Evolutionary conservation across 2,113 vertebrate genomes (phyloP).

Genomic region (Macrotus californicus): DNA sequence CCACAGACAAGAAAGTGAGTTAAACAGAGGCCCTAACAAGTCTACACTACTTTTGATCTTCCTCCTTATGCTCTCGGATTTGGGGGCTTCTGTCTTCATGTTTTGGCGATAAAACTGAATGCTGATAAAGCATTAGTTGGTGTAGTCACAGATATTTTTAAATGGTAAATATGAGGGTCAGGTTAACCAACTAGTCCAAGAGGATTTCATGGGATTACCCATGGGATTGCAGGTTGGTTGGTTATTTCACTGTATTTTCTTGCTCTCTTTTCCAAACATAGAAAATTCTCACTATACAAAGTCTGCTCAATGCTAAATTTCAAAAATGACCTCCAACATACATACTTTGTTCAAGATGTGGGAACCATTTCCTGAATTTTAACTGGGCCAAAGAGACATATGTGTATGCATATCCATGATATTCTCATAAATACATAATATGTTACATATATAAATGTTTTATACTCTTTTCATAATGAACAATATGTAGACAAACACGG

Average conservation of each 20-base stretch:
- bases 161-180: not conserved
- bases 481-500: conserved; percentile 76
- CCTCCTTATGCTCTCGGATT: conserved; percentile 33
- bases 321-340: conserved; percentile 75
- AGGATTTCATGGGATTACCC: conserved; percentile 7
- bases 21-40: not conserved
- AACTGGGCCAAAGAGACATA: conserved; percentile 78
- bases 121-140: conserved; percentile 30
- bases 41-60: conserved; percentile 33
- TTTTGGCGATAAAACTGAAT: conserved; percentile 53
- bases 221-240: not conserved
- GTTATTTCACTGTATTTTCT: conserved; percentile 27
- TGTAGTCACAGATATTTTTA: not conserved
- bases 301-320: conserved; percentile 65
- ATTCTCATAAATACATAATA: conserved; percentile 76
- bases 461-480: conserved; percentile 75
- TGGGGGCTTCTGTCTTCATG: not conserved
- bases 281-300: conserved; percentile 57
- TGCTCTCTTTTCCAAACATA: conserved; percentile 32
- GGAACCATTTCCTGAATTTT: conserved; percentile 74
- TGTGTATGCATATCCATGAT: conserved; percentile 78
- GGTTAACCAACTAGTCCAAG: conserved; percentile 40
- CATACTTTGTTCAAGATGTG: conserved; percentile 73
- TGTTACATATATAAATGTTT: conserved; percentile 78
- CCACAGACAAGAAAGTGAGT: not conserved